phyloP scores from a whole-genome alignment of 2,797 vertebrate genomes.

The Trichosurus vulpecula region DNA sequence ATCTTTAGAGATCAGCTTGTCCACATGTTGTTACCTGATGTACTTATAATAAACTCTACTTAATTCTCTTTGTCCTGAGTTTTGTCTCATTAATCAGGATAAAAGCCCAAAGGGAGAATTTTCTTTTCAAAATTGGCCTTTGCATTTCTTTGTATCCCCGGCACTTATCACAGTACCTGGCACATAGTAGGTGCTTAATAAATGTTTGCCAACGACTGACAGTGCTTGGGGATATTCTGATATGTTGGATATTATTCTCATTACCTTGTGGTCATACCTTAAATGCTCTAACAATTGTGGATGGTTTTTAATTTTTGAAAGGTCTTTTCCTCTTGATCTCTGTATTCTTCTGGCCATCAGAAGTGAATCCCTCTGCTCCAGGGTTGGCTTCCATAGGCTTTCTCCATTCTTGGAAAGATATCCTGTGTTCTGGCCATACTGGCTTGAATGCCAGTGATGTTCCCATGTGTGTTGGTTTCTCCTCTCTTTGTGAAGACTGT shows the following conservation, averaged over 20 bases:
- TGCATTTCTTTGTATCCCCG: not conserved
- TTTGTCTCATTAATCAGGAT: not conserved
- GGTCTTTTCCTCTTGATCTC: not conserved
- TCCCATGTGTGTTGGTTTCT: not conserved
- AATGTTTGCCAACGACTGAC: not conserved
- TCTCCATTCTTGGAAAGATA: not conserved
- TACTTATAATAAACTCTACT: not conserved
- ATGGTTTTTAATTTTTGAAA: not conserved
- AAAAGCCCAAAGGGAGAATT: not conserved
- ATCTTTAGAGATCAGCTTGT: not conserved
- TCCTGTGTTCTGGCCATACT: not conserved
- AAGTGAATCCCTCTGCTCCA: not conserved
- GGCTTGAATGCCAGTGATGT: not conserved
- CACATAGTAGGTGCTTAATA: not conserved
- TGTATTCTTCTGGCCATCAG: not conserved
- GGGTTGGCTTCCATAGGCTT: not conserved
- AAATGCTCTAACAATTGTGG: too few relatives aligned
- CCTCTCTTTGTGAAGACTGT: constrained; percentile 2
- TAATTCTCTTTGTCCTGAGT: not conserved
- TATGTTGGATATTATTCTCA: not conserved
- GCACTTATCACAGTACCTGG: not conserved
- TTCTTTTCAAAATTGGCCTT: not conserved
- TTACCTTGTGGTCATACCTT: not conserved
- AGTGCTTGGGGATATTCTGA: not conserved
- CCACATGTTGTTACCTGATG: not conserved